Conservation (phyloP, 2,888 invertebrate genomes). For the Nematopogon swammerdamellus region DNA sequence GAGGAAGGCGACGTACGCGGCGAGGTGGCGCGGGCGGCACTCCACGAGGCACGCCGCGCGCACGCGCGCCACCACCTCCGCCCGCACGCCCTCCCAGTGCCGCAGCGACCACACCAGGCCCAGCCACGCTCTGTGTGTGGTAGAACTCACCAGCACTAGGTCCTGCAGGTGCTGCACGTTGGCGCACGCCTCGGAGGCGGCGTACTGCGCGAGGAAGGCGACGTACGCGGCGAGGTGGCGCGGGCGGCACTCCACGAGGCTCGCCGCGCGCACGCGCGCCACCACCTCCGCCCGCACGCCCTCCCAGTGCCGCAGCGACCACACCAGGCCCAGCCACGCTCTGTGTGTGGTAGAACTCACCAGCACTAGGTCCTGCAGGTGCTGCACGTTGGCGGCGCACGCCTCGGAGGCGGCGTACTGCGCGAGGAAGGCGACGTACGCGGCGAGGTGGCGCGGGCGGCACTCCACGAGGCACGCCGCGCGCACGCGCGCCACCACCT, state of each 20-base stretch:
- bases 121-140: constrained; percentile 45
- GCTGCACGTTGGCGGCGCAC: constrained; percentile 12
- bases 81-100: constrained; percentile 71
- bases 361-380: constrained; percentile 32
- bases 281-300: constrained; percentile 63
- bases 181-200: constrained; percentile 24
- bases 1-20: constrained; percentile 83
- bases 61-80: constrained; percentile 68
- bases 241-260: constrained; percentile 88
- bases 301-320: constrained; percentile 48
- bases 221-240: constrained; percentile 79
- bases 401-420: constrained; percentile 55
- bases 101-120: constrained; percentile 65
- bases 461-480: constrained; percentile 91
- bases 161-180: constrained; percentile 23
- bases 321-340: constrained; percentile 50
- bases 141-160: constrained; percentile 24
- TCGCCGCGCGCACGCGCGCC: constrained; percentile 75
- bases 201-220: constrained; percentile 76
- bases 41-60: constrained; percentile 88
- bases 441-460: constrained; percentile 74
- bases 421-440: constrained; percentile 83
- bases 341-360: constrained; percentile 23
- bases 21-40: constrained; percentile 77
- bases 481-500: constrained; percentile 69